These are phyloP conservation scores for Leptinotarsa lineolata DNA, from an alignment of 1,140 invertebrate genomes.

Conservation along the genomic window DNA sequence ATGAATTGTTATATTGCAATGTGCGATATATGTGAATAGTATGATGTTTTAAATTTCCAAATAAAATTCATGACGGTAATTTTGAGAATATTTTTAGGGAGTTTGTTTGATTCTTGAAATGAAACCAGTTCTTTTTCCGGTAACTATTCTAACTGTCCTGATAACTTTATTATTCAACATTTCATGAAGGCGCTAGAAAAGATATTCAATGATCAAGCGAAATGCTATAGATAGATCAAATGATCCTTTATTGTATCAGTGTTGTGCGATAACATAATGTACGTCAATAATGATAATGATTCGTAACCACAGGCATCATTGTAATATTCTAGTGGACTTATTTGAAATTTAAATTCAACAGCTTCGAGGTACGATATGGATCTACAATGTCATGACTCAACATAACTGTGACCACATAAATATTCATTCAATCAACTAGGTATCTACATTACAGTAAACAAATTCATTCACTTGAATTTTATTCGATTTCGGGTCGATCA, in stretches of 20 bases:
- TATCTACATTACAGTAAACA: constrained; percentile 32
- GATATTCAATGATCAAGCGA: neutral
- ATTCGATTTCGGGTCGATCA: neutral
- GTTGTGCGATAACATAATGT: constrained; percentile 27
- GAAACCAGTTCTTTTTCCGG: too few relatives aligned
- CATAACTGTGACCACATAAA: constrained; percentile 36
- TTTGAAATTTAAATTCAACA: constrained; percentile 41
- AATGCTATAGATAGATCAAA: constrained; percentile 12
- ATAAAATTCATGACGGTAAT: too few relatives aligned
- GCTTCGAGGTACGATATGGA: constrained; percentile 38
- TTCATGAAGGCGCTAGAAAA: too few relatives aligned
- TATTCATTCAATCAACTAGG: constrained; percentile 37
- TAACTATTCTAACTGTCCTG: too few relatives aligned
- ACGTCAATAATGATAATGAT: constrained; percentile 35
- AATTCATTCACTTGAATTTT: constrained; percentile 39
- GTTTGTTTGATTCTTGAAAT: too few relatives aligned
- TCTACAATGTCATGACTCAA: constrained; percentile 37
- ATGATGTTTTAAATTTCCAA: too few relatives aligned
- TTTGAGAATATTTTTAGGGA: too few relatives aligned
- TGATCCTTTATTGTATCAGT: constrained; percentile 28
- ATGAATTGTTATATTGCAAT: too few relatives aligned
- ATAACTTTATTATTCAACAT: too few relatives aligned
- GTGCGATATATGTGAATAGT: too few relatives aligned
- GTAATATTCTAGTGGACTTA: constrained; percentile 28
- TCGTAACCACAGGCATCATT: constrained; percentile 29